phyloP scores from a whole-genome alignment of 1,140 invertebrate genomes.

The Pararge aegeria region DNA sequence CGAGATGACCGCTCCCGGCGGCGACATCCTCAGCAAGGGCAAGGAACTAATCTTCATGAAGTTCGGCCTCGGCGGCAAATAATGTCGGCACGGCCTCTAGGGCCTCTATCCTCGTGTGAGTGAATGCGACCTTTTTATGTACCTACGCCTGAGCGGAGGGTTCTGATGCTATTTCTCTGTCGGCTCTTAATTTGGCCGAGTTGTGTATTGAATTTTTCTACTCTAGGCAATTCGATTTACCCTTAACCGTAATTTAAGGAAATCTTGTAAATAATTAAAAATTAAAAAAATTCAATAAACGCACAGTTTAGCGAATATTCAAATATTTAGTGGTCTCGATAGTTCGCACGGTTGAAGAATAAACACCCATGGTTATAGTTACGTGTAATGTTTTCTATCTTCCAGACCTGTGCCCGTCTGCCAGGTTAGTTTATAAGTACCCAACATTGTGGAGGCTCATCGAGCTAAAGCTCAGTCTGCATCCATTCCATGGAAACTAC shows the following conservation, averaged over 20 bases:
- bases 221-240: constrained; percentile 47
- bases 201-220: constrained; percentile 49
- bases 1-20: constrained; percentile 90
- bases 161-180: constrained; percentile 44
- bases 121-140: constrained; percentile 30
- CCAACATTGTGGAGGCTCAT: constrained; percentile 30
- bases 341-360: constrained; percentile 65
- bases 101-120: constrained; percentile 32
- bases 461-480: not conserved
- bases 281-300: constrained; percentile 67
- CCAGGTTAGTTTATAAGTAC: constrained; percentile 54
- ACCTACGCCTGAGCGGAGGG: constrained; percentile 31
- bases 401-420: constrained; percentile 55
- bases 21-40: constrained; percentile 92
- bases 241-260: constrained; percentile 46
- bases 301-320: constrained; percentile 77
- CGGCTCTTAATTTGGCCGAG: constrained; percentile 31
- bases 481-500: not conserved
- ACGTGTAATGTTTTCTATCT: constrained; percentile 63
- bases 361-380: constrained; percentile 54
- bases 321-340: constrained; percentile 71
- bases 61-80: constrained; percentile 91
- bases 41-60: constrained; percentile 95
- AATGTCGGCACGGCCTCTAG: constrained; percentile 77
- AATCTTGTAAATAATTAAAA: constrained; percentile 64